Conservation (phyloP, 2,113 vertebrate genomes). For the Lophochroa leadbeateri region DNA sequence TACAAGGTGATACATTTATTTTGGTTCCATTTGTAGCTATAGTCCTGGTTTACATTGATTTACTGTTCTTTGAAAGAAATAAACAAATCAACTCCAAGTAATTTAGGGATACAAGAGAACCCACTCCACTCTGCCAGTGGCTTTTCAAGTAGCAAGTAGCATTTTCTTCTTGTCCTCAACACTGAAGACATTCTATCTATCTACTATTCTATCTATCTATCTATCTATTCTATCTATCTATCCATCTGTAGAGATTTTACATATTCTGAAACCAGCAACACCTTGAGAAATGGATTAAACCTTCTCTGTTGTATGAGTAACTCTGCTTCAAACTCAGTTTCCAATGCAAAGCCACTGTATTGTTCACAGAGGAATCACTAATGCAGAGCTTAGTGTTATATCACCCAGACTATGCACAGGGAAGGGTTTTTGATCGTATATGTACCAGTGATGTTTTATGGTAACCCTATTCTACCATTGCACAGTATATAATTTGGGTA, state of each 20-base stretch:
- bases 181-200: background rate
- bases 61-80: background rate
- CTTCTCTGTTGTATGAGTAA: background rate
- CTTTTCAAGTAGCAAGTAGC: background rate
- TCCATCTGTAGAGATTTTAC: background rate
- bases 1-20: background rate
- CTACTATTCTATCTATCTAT: background rate
- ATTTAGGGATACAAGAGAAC: background rate
- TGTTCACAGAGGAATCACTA: background rate
- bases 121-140: background rate
- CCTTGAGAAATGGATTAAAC: background rate
- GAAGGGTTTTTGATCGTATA: background rate
- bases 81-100: background rate
- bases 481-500: background rate
- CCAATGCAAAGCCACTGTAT: background rate
- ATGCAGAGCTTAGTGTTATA: background rate
- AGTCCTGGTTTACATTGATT: slow-evolving; percentile 10
- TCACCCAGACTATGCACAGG: background rate
- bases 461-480: background rate
- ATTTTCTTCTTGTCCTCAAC: background rate
- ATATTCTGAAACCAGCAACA: background rate
- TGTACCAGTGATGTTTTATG: background rate
- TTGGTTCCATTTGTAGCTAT: background rate
- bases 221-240: no score
- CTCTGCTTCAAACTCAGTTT: background rate